Evolutionary conservation across 2,888 invertebrate genomes (phyloP), one percentile per base, ranked within the genome.

Genomic region (Timema cristinae): DNA sequence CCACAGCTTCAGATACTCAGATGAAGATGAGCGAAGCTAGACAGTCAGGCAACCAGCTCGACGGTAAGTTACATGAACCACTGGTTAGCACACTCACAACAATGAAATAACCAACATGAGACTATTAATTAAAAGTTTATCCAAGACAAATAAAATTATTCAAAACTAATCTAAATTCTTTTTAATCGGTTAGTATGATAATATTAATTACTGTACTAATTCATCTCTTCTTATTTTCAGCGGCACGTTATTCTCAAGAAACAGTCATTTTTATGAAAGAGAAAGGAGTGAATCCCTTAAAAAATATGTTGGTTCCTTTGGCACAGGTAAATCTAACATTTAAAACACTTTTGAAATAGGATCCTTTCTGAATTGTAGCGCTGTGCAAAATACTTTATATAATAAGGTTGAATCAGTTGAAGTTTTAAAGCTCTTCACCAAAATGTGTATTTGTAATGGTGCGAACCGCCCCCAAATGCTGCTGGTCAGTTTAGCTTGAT

Each of bases 1-100:
- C 97, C 97, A n/a, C 89, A 93, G 81, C 85, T 98, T 79, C 91
- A 93, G 80, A 81, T 87, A 54, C 80, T 97, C 96, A 97, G 80
- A 73, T 89, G 73, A 93, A 93, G 84, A 90, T 98, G 88, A 89
- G 91, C 0, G 91, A 96, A 79, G 97, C 98, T 0, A 86, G 95
- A 74, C 89, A 89, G 79, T 85, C 86, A n/a, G 96, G 94, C 15
- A 93, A 97, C 83, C 86, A 89, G 50, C 79, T 94, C 2, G 92
- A 94, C 80, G 83, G 88, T 88, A 80, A 77, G 72, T 56, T 70
- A 52, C 67, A 69, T 9, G 13, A 13, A 13, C 5, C 66, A 66
- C 15, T 66, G 47, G 13, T 13, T 13, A n/a, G 16, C 66, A n/a
- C 67, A 47, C 11, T 6, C 7, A 11, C 52, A 66, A n/a, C 13